Conservation (phyloP, 2,888 invertebrate species). For the Orgyia antiqua region DNA sequence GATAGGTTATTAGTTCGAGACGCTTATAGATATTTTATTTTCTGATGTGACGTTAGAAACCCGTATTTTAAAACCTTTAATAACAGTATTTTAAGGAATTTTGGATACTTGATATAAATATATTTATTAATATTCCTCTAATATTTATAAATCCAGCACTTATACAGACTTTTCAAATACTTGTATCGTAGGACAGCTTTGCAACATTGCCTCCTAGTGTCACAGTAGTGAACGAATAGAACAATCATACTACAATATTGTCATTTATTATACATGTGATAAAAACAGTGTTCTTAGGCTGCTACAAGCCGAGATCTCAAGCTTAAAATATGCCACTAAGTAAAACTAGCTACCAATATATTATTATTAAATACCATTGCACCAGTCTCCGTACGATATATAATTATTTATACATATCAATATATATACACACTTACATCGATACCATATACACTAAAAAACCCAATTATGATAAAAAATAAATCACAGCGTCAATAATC, state of each 20-base stretch:
- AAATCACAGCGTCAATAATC: conserved; percentile 65
- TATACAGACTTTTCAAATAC: too few species aligned
- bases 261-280: conserved; percentile 45
- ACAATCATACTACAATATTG: conserved; percentile 57
- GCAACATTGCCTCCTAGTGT: too few species aligned
- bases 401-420: conserved; percentile 23
- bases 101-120: too few species aligned
- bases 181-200: too few species aligned
- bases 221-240: conserved; percentile 27
- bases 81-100: too few species aligned
- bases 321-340: conserved; percentile 19
- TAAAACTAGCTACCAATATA: conserved; percentile 17
- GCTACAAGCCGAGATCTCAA: conserved; percentile 14
- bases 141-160: too few species aligned
- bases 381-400: conserved; percentile 52
- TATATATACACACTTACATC: conserved; percentile 35
- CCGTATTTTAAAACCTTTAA: too few species aligned
- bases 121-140: too few species aligned
- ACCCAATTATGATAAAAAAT: conserved; percentile 33
- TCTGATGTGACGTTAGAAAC: too few species aligned
- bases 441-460: conserved; percentile 31
- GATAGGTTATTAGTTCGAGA: too few species aligned
- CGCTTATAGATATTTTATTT: too few species aligned
- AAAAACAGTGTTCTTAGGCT: conserved; percentile 26
- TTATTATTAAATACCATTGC: conserved; percentile 38